Evolutionary conservation across 2,113 vertebrate species (phyloP).

Genomic region (Tyrannus savana): DNA sequence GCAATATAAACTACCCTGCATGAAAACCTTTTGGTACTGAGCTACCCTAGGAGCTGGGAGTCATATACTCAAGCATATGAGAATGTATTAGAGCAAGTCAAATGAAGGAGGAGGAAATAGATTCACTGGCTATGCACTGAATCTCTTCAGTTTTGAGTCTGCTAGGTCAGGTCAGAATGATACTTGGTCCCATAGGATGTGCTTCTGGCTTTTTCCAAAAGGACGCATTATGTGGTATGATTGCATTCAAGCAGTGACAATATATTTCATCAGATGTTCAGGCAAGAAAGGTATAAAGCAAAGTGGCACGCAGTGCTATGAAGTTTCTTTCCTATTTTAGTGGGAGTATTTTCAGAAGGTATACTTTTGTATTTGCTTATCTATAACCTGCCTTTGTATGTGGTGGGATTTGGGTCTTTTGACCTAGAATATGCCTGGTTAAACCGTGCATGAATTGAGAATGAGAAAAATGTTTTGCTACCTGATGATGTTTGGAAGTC

Average conservation of each 20-base stretch:
- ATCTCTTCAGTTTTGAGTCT: not conserved
- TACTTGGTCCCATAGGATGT: not conserved
- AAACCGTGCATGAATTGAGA: not conserved
- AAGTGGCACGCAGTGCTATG: not conserved
- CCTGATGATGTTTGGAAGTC: not conserved
- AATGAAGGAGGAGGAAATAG: not conserved
- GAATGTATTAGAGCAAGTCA: not conserved
- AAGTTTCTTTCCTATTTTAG: not conserved
- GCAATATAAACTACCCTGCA: not conserved
- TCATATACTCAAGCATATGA: not conserved
- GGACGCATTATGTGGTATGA: fast-evolving
- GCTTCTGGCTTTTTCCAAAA: not conserved
- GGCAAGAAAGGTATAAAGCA: not conserved
- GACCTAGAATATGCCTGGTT: not conserved
- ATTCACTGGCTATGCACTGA: not conserved
- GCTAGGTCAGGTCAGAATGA: not conserved
- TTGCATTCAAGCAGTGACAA: not conserved
- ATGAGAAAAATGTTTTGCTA: not conserved
- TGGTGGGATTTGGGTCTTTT: not conserved
- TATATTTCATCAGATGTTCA: not conserved
- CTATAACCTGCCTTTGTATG: not conserved
- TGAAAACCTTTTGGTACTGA: fast-evolving
- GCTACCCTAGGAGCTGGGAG: not conserved
- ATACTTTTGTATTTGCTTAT: not conserved
- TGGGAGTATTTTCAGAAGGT: not conserved